A percentile compares a stretch with the other conserved stretches of the same genome.
These are phyloP conservation scores for Aricia agestis DNA, from an alignment of 1,140 invertebrate species.

Conservation along the genomic window DNA sequence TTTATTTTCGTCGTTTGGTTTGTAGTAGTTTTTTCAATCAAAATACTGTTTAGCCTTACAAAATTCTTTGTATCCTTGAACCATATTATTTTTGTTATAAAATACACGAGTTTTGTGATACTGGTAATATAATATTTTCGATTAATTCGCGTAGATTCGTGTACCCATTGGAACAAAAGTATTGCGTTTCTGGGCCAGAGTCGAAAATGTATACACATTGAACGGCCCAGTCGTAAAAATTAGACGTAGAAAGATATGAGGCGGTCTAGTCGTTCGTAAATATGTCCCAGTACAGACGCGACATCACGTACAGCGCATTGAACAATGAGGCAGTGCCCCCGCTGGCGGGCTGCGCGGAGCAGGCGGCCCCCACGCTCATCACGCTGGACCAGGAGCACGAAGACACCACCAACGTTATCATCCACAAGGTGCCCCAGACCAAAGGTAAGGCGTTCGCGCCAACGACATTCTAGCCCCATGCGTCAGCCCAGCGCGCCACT, in stretches of 20 bases:
- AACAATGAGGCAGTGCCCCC: conserved; percentile 61
- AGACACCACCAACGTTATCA: conserved; percentile 63
- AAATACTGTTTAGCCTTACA: conserved; percentile 41
- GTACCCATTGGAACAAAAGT: conserved; percentile 20
- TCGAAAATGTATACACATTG: conserved; percentile 59
- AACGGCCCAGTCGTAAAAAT: conserved; percentile 46
- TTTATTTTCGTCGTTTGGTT: conserved; percentile 71
- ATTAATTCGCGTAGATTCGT: background rate
- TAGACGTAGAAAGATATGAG: conserved; percentile 45
- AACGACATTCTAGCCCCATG: background rate
- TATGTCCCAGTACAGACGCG: conserved; percentile 64
- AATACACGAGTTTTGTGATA: conserved; percentile 18
- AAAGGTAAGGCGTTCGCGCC: conserved; percentile 44
- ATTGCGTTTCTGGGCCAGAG: conserved; percentile 59
- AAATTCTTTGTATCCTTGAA: conserved; percentile 66
- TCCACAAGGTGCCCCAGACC: conserved; percentile 67
- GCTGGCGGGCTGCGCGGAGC: conserved; percentile 43
- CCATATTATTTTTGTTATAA: conserved; percentile 34
- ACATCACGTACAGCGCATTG: conserved; percentile 59
- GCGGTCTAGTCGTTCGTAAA: conserved; percentile 33
- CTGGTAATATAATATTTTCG: background rate
- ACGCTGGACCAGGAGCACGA: conserved; percentile 64
- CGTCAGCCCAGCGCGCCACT: too few relatives aligned
- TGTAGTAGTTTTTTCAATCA: conserved; percentile 50
- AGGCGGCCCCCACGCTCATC: conserved; percentile 52